Evolutionary conservation across 1,140 invertebrate species (phyloP).

Genomic region (Scaptomyza montana): DNA sequence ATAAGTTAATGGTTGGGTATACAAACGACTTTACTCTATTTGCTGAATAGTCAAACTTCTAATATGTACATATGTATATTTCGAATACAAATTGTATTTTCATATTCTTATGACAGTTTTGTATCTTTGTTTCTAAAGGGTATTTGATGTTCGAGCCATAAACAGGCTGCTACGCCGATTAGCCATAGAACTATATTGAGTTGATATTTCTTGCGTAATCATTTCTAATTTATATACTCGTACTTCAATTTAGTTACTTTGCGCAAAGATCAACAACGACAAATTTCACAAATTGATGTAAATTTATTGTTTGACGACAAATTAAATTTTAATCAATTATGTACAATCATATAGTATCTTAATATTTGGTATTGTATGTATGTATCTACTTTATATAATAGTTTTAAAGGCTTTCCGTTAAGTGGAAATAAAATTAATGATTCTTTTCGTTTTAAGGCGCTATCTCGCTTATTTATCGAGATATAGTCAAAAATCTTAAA

Average conservation of each 20-base stretch:
- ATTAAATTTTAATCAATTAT: constrained; percentile 5
- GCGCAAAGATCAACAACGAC: not conserved
- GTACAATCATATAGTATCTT: not conserved
- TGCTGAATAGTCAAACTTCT: not conserved
- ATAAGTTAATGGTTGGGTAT: not conserved
- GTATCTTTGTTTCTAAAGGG: not conserved
- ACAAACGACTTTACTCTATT: not conserved
- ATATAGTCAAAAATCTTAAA: too few species aligned
- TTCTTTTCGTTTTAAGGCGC: too few species aligned
- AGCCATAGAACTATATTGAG: constrained; percentile 16
- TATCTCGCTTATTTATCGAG: too few species aligned
- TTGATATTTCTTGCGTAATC: not conserved
- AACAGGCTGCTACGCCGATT: too few species aligned
- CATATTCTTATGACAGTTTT: not conserved
- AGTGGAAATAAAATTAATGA: too few species aligned
- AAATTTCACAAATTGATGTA: constrained; percentile 6
- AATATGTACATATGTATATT: too few species aligned
- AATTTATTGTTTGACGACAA: constrained; percentile 9
- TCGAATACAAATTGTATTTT: too few species aligned
- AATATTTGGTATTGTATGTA: not conserved
- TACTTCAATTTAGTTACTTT: constrained; percentile 38
- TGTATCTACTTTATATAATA: not conserved
- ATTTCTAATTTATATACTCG: constrained; percentile 51
- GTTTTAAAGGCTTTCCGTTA: not conserved
- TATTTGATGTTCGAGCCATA: constrained; percentile 1